These are phyloP conservation scores for Hippoglossus stenolepis DNA, from an alignment of 2,113 vertebrate genomes.

Conservation along the genomic window DNA sequence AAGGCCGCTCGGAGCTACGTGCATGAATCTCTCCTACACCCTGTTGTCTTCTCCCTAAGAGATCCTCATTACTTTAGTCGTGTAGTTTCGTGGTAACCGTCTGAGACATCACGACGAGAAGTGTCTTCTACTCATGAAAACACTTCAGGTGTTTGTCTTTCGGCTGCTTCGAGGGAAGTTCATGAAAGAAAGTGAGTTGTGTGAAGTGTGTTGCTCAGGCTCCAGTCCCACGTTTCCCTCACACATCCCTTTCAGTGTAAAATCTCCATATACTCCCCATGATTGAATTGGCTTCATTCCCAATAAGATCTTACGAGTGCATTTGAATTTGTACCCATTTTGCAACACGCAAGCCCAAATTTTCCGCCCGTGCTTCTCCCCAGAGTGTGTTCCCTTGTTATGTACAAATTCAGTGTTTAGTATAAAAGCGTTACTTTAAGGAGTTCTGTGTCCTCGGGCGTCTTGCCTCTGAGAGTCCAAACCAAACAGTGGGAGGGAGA, in stretches of 20 bases:
- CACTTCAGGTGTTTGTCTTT: neutral
- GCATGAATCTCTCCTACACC: too few relatives aligned
- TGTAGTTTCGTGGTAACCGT: too few relatives aligned
- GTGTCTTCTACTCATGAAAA: neutral
- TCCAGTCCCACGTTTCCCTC: neutral
- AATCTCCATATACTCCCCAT: neutral
- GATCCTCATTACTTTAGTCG: neutral
- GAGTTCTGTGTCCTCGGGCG: conserved; percentile 41
- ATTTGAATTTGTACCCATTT: conserved; percentile 2
- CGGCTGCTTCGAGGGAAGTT: neutral
- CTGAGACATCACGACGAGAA: neutral
- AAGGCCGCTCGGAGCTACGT: too few relatives aligned
- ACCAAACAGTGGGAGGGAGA: conserved; percentile 47
- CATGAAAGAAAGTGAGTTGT: neutral
- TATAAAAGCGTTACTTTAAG: conserved; percentile 21
- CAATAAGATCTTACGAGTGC: neutral
- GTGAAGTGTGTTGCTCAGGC: neutral
- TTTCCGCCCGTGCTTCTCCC: conserved; percentile 4
- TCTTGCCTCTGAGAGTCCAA: conserved; percentile 23
- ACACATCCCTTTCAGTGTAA: neutral
- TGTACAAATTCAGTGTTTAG: conserved; percentile 12
- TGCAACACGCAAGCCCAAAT: neutral
- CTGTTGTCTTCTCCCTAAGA: too few relatives aligned
- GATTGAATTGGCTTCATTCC: neutral
- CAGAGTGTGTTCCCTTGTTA: neutral